phyloP scores from a whole-genome alignment of 2,888 invertebrate species.

The Tachina grossa region DNA sequence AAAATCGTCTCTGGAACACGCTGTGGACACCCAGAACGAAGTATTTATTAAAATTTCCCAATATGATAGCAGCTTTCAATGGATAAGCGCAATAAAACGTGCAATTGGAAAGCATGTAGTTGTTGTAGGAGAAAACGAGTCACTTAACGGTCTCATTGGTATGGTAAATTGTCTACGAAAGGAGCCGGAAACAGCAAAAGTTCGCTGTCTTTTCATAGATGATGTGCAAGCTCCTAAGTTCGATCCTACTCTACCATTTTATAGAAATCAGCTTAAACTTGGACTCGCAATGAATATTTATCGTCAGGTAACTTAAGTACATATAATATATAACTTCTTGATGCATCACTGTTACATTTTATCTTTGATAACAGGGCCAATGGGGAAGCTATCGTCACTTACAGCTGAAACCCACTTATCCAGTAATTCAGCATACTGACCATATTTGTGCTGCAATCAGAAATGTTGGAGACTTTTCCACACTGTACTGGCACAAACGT shows the following conservation, averaged over 20 bases:
- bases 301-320: conserved; percentile 81
- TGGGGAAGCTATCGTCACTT: conserved; percentile 91
- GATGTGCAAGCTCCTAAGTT: conserved; percentile 86
- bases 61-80: conserved; percentile 71
- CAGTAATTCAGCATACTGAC: conserved; percentile 82
- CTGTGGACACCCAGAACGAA: conserved; percentile 9
- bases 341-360: neutral
- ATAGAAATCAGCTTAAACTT: conserved; percentile 86
- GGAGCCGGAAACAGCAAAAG: conserved; percentile 87
- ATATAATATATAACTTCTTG: neutral
- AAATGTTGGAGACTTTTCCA: conserved; percentile 91
- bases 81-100: conserved; percentile 73
- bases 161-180: conserved; percentile 92
- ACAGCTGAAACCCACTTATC: conserved; percentile 82
- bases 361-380: conserved; percentile 70
- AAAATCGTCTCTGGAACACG: neutral
- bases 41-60: conserved; percentile 72
- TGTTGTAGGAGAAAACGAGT: conserved; percentile 86
- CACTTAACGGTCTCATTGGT: conserved; percentile 90
- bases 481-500: conserved; percentile 90
- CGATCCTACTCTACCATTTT: conserved; percentile 86
- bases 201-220: conserved; percentile 86
- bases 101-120: conserved; percentile 81
- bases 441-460: conserved; percentile 89
- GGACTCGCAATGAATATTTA: conserved; percentile 91